phyloP scores from a whole-genome alignment of 2,113 vertebrate genomes.

The Stigmatopora nigra region DNA sequence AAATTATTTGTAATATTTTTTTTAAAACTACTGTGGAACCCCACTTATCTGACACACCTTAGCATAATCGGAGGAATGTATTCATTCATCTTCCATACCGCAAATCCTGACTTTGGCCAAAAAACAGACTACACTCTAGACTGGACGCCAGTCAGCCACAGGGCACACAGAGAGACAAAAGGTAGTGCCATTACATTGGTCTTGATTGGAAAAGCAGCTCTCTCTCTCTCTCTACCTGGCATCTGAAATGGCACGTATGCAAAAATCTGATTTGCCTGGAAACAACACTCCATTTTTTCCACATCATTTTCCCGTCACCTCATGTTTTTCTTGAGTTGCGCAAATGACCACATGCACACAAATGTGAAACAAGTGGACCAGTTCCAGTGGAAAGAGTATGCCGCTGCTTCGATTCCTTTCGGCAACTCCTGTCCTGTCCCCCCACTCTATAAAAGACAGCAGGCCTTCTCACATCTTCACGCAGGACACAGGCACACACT shows the following conservation, averaged over 20 bases:
- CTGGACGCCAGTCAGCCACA: too few relatives aligned
- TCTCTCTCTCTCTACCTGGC: neutral
- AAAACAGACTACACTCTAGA: too few relatives aligned
- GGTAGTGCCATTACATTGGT: slow-evolving; percentile 12
- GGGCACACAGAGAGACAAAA: too few relatives aligned
- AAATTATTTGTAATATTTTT: too few relatives aligned
- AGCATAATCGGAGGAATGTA: neutral
- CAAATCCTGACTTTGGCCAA: too few relatives aligned
- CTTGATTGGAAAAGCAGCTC: slow-evolving; percentile 11
- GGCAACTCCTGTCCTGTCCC: slow-evolving; percentile 22
- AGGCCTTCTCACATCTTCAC: slow-evolving; percentile 14
- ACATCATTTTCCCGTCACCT: slow-evolving; percentile 22
- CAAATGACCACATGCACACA: slow-evolving; percentile 9
- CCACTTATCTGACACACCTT: neutral
- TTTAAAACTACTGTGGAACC: too few relatives aligned
- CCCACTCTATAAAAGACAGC: slow-evolving; percentile 48
- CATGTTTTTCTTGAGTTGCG: slow-evolving; percentile 22
- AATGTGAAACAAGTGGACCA: slow-evolving; percentile 22
- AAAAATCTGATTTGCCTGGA: slow-evolving; percentile 30
- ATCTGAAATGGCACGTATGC: slow-evolving; percentile 22
- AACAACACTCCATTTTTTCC: slow-evolving; percentile 19
- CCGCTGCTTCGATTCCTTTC: slow-evolving; percentile 7
- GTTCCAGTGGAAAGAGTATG: slow-evolving; percentile 53
- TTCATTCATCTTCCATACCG: too few relatives aligned
- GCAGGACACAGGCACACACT: slow-evolving; percentile 5